phyloP scores from a whole-genome alignment of 2,888 invertebrate genomes.

The Venusia cambrica region DNA sequence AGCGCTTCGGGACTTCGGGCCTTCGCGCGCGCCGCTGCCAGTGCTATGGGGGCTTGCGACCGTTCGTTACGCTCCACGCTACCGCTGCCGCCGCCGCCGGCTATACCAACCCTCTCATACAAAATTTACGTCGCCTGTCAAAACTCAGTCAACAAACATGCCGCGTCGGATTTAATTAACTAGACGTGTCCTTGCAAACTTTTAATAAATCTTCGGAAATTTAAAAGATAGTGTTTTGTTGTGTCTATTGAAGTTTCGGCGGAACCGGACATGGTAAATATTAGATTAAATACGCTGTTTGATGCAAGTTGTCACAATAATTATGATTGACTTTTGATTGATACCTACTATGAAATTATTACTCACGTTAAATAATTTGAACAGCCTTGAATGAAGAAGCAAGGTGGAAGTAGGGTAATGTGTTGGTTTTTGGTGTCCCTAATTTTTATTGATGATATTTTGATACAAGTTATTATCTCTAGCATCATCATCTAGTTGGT shows the following conservation, averaged over 20 bases:
- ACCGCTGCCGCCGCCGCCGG: constrained; percentile 33
- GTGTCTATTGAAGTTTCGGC: constrained; percentile 36
- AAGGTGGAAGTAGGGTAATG: no score
- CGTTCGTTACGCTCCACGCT: constrained; percentile 50
- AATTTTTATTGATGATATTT: no score
- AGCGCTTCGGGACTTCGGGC: constrained; percentile 22
- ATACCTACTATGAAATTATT: no score
- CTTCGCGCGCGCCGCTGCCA: constrained; percentile 39
- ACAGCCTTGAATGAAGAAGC: no score
- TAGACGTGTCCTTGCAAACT: constrained; percentile 37
- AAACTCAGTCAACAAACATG: constrained; percentile 53
- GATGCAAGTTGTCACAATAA: no score
- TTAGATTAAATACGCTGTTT: no score
- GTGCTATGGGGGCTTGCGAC: constrained; percentile 59
- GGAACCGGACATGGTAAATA: no score
- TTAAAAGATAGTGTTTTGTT: constrained; percentile 45
- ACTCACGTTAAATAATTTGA: no score
- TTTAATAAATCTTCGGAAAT: constrained; percentile 35
- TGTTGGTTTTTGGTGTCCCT: no score
- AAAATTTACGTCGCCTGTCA: constrained; percentile 63
- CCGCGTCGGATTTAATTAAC: constrained; percentile 43
- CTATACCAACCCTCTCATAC: constrained; percentile 41
- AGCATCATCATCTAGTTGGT: no score
- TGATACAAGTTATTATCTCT: no score
- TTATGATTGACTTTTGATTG: no score